Base-by-base conservation (phyloP, 2,797 vertebrate species). In the Eulemur rubriventer region DNA sequence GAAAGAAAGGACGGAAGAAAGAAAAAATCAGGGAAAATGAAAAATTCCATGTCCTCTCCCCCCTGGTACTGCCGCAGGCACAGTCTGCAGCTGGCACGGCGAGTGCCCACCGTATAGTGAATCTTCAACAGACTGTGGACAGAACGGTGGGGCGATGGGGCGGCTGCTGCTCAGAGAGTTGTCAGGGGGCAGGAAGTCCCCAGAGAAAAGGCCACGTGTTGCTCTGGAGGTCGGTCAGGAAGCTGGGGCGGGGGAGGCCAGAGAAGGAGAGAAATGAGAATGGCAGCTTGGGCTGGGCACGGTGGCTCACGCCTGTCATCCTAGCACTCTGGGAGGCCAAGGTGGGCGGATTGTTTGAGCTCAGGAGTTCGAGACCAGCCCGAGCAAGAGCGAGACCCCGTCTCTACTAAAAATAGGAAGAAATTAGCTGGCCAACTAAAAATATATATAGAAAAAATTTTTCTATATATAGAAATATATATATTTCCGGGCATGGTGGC, bases 81-180 rank as follows among this genome's bases (percentile, higher is more conserved):
- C 82, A 4, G 28, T 33, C 13, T n/a, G 7, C 6, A 7, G 61
- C 35, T 46, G n/a, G 16, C 17, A 0, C 0, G 13, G 26, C 14
- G 26, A 9, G 26, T 46, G 5, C 24, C 57, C n/a, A 2, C 24
- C 28, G 10, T 2, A 1, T 1, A 33, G 57, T 0, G 30, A n/a
- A 38, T 30, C 20, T 6, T 41, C 63, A 30, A 33, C 33, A 63
- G 10, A 35, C 6, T 18, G 59, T 12, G 28, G 73, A 14, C 13
- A 17, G 85, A 75, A 52, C 14, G 6, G 3, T 16, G 33, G 48
- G 33, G 28, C 13, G 0, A 17, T 6, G 50, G 20, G 0, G 2
- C 43, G 72, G n/a, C 72, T 35, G 22, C 55, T 59, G 38, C 4
- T 70, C 24, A 9, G 59, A 35, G 43, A 67, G 30, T 16, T 57